Conservation (phyloP, 2,888 invertebrate species). For the Drosophila paucipuncta region DNA sequence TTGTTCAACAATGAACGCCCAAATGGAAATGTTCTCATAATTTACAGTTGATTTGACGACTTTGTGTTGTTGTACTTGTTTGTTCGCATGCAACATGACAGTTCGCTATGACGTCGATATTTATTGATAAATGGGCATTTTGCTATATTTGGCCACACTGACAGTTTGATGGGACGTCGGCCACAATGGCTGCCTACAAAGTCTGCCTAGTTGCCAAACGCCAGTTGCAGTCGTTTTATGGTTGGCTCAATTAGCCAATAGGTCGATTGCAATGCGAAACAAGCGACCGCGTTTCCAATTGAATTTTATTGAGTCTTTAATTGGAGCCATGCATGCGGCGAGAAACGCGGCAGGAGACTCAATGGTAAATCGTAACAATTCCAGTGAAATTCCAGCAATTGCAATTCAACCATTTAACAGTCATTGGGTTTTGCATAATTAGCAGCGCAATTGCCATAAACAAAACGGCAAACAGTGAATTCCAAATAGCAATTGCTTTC, state of each 20-base stretch:
- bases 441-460: conserved; percentile 63
- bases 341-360: background rate
- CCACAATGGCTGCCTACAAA: background rate
- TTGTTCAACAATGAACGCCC: background rate
- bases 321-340: conserved; percentile 59
- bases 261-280: conserved; percentile 25
- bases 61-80: conserved; percentile 2
- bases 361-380: conserved; percentile 65
- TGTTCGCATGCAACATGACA: conserved; percentile 14
- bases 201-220: conserved; percentile 11
- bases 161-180: conserved; percentile 18
- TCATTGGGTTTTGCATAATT: conserved; percentile 66
- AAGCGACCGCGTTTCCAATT: conserved; percentile 49
- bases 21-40: conserved; percentile 15
- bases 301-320: conserved; percentile 79
- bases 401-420: conserved; percentile 39
- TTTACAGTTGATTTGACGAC: conserved; percentile 26
- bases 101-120: conserved; percentile 9
- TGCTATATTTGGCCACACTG: conserved; percentile 1
- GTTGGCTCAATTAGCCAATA: conserved; percentile 39
- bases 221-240: conserved; percentile 36
- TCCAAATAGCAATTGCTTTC: conserved; percentile 47
- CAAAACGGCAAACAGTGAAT: conserved; percentile 38
- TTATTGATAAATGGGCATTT: conserved; percentile 14
- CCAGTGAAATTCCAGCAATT: conserved; percentile 53